These are phyloP conservation scores for Paraplagusia blochii DNA, from an alignment of 2,113 vertebrate species.

Conservation along the genomic window DNA sequence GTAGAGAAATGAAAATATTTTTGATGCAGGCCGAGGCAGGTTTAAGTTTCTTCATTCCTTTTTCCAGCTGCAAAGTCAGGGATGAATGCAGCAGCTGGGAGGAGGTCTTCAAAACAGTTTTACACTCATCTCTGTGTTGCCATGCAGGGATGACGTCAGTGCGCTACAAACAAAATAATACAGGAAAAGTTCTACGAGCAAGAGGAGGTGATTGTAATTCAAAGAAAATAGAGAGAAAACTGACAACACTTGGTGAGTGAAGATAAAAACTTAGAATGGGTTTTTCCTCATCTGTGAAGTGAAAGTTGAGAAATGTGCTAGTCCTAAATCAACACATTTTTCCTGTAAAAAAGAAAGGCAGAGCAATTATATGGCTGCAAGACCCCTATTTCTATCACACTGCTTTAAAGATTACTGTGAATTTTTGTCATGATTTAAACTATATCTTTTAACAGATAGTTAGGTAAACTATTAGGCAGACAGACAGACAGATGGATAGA, in stretches of 20 bases:
- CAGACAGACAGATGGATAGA: too few species aligned
- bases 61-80: not conserved
- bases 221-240: not conserved
- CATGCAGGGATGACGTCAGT: not conserved
- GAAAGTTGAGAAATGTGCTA: not conserved
- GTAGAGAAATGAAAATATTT: not conserved
- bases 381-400: too few species aligned
- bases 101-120: not conserved
- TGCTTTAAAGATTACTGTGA: too few species aligned
- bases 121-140: not conserved
- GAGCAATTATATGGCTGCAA: too few species aligned
- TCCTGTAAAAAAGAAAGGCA: too few species aligned
- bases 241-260: not conserved
- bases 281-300: not conserved
- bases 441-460: too few species aligned
- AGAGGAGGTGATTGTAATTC: not conserved
- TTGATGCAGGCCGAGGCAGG: not conserved
- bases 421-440: too few species aligned
- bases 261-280: not conserved
- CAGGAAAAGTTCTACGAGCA: not conserved
- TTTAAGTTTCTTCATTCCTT: not conserved
- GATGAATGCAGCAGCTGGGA: not conserved
- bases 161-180: not conserved
- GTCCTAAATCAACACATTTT: too few species aligned
- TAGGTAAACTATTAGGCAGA: too few species aligned